phyloP scores from a whole-genome alignment of 1,140 invertebrate genomes.

The Aphelinus certus region DNA sequence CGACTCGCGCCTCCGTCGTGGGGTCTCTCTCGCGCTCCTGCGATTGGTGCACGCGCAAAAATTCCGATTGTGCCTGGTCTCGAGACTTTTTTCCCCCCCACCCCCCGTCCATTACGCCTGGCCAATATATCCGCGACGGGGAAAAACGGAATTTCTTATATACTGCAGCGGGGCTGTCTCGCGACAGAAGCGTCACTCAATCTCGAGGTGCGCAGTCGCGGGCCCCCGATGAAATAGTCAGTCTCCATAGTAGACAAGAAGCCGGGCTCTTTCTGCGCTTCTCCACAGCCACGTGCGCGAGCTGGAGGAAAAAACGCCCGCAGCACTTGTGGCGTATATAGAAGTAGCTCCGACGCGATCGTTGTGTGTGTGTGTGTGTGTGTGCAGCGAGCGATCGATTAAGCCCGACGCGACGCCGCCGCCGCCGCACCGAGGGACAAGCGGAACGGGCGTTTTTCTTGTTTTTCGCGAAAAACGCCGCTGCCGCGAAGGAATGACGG shows the following conservation, averaged over 20 bases:
- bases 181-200: conserved; percentile 16
- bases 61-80: no score
- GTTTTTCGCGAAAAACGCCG: conserved; percentile 32
- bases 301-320: background rate
- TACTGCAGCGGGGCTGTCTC: no score
- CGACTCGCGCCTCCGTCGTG: no score
- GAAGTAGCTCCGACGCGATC: no score
- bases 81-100: no score
- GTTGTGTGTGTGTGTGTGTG: no score
- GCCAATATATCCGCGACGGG: background rate
- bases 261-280: background rate
- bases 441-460: conserved; percentile 26
- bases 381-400: conserved; percentile 30
- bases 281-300: background rate
- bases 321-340: background rate
- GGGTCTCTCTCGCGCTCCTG: no score
- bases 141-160: background rate
- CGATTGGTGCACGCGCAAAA: no score
- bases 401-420: background rate
- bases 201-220: background rate
- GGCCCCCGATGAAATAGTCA: conserved; percentile 36
- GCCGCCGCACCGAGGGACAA: conserved; percentile 10
- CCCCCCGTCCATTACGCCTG: no score
- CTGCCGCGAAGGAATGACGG: conserved; percentile 1
- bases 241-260: conserved; percentile 12